These are phyloP conservation scores for Spodoptera picta DNA, from an alignment of 2,888 invertebrate species.

Conservation along the genomic window DNA sequence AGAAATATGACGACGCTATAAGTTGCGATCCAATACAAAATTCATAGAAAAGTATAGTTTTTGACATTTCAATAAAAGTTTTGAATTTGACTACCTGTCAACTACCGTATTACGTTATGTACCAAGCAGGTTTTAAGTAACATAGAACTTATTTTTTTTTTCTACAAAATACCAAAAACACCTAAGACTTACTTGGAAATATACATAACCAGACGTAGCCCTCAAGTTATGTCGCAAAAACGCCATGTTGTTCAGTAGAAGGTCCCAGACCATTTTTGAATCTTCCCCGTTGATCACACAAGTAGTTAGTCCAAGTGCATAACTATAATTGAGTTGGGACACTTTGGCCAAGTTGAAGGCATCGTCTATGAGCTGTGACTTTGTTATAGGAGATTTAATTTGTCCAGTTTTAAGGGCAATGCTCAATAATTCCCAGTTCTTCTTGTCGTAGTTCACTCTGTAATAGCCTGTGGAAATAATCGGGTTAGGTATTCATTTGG, in stretches of 20 bases:
- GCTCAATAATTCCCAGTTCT: conserved; percentile 88
- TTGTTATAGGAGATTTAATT: conserved; percentile 88
- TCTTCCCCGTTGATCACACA: conserved; percentile 89
- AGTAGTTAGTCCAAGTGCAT: conserved; percentile 90
- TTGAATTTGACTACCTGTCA: too few species aligned
- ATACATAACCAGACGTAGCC: conserved; percentile 83
- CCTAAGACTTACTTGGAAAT: conserved; percentile 76
- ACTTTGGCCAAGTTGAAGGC: conserved; percentile 90
- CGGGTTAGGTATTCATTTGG: too few species aligned
- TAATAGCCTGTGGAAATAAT: conserved; percentile 84
- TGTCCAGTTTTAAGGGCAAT: conserved; percentile 84
- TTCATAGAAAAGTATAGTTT: too few species aligned
- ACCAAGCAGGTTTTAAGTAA: too few species aligned
- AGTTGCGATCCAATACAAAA: too few species aligned
- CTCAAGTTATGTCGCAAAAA: conserved; percentile 84
- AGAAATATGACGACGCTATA: too few species aligned
- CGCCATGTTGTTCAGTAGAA: conserved; percentile 88
- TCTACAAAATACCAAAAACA: too few species aligned
- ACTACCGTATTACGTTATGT: too few species aligned
- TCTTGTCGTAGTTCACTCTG: conserved; percentile 89
- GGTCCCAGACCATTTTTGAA: conserved; percentile 91
- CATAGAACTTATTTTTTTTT: too few species aligned
- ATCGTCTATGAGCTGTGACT: conserved; percentile 93
- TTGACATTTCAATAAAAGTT: too few species aligned
- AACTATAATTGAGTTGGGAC: conserved; percentile 87